phyloP scores from a whole-genome alignment of 2,888 invertebrate species.

The Meta bourneti region DNA sequence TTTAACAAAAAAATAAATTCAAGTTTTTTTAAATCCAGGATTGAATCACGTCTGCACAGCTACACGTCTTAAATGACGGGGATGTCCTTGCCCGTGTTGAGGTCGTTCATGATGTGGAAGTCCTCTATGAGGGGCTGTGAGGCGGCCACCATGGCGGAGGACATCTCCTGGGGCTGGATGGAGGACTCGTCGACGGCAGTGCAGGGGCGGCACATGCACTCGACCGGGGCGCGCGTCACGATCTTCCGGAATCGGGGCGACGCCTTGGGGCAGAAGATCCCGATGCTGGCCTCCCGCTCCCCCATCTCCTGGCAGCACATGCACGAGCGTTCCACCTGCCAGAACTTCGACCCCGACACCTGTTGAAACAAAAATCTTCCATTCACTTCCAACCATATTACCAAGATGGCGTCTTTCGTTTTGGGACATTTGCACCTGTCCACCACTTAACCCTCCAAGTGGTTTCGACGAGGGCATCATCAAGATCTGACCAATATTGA shows the following conservation, averaged over 20 bases:
- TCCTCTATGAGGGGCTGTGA: slow-evolving; percentile 28
- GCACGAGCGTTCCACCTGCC: slow-evolving; percentile 97
- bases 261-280: slow-evolving; percentile 93
- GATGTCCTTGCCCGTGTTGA: slow-evolving; percentile 52
- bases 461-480: too few relatives aligned
- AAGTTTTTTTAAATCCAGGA: too few relatives aligned
- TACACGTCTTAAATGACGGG: slow-evolving; percentile 31
- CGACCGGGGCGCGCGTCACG: slow-evolving; percentile 93
- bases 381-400: slow-evolving; percentile 3
- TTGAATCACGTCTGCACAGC: too few relatives aligned
- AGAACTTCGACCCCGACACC: slow-evolving; percentile 96
- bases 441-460: too few relatives aligned
- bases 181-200: slow-evolving; percentile 92
- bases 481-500: too few relatives aligned
- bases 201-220: slow-evolving; percentile 96
- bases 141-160: slow-evolving; percentile 3
- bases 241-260: slow-evolving; percentile 88
- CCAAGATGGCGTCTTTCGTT: slow-evolving; percentile 13
- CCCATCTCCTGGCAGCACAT: slow-evolving; percentile 97
- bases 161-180: slow-evolving; percentile 92
- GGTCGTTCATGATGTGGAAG: slow-evolving; percentile 45
- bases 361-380: slow-evolving; percentile 80
- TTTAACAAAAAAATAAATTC: too few relatives aligned
- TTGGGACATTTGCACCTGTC: too few relatives aligned
- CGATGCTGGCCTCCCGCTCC: slow-evolving; percentile 93